Evolutionary conservation across 1,140 invertebrate species (phyloP).

Genomic region (Colletes gigas): DNA sequence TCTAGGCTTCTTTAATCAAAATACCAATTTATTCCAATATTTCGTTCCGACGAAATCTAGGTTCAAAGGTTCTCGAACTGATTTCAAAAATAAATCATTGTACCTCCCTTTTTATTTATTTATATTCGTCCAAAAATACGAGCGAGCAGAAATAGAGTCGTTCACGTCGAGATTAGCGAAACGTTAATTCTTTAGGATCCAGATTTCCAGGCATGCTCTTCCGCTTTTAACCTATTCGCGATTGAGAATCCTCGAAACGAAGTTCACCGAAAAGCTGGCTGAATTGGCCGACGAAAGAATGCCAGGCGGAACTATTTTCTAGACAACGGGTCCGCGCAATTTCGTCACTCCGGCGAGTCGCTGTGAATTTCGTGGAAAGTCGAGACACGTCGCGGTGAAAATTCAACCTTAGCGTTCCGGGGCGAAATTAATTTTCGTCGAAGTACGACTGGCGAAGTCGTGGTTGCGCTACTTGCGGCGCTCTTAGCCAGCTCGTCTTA

Average conservation of each 20-base stretch:
- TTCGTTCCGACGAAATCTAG: too few relatives aligned
- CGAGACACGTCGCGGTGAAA: slow-evolving; percentile 16
- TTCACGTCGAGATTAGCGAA: too few relatives aligned
- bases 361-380: not conserved
- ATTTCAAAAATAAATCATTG: too few relatives aligned
- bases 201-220: not conserved
- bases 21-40: too few relatives aligned
- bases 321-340: slow-evolving; percentile 12
- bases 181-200: too few relatives aligned
- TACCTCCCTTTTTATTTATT: too few relatives aligned
- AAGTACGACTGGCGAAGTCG: not conserved
- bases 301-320: not conserved
- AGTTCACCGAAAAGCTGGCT: not conserved
- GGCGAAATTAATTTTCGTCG: slow-evolving; percentile 35
- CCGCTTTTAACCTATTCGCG: not conserved
- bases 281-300: not conserved
- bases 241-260: slow-evolving; percentile 20
- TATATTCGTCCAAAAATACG: too few relatives aligned
- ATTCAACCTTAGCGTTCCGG: slow-evolving; percentile 10
- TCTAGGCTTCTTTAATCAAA: not conserved
- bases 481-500: slow-evolving; percentile 19
- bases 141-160: too few relatives aligned
- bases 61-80: too few relatives aligned
- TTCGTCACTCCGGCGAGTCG: not conserved
- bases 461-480: slow-evolving; percentile 6